Evolutionary conservation across 1,140 invertebrate genomes (phyloP).

Genomic region (Acyrthosiphon pisum): DNA sequence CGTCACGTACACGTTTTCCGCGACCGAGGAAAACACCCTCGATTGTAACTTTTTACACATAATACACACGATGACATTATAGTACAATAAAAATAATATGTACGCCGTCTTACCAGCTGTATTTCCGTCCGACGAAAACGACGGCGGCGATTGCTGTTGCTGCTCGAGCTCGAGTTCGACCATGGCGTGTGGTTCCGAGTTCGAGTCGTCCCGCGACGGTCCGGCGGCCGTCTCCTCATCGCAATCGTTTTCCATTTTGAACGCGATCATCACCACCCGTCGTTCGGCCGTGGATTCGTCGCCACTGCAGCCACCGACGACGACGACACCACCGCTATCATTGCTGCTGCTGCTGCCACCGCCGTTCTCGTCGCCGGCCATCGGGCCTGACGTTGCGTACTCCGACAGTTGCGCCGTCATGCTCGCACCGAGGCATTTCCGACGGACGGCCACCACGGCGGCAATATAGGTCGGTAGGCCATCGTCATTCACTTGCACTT

Average conservation of each 20-base stretch:
- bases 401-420: slow-evolving; percentile 44
- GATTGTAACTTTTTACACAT: not conserved
- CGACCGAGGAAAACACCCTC: not conserved
- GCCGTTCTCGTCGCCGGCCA: slow-evolving; percentile 31
- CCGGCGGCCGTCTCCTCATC: not conserved
- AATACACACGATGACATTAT: not conserved
- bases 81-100: not conserved
- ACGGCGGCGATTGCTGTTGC: not conserved
- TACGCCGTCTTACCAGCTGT: slow-evolving; percentile 4
- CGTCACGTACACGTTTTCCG: not conserved
- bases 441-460: not conserved
- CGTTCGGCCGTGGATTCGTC: no score
- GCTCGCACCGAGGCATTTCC: not conserved
- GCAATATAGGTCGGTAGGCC: slow-evolving; percentile 46
- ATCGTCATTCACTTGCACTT: slow-evolving; percentile 50
- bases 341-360: not conserved
- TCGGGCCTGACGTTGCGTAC: not conserved
- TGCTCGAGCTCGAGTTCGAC: no score
- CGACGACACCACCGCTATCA: no score
- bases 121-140: not conserved
- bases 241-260: slow-evolving; percentile 44
- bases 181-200: not conserved
- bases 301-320: not conserved
- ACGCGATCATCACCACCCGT: slow-evolving; percentile 44
- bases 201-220: not conserved